Base-by-base conservation (phyloP, 2,113 vertebrate species). In the Dromaius novaehollandiae region DNA sequence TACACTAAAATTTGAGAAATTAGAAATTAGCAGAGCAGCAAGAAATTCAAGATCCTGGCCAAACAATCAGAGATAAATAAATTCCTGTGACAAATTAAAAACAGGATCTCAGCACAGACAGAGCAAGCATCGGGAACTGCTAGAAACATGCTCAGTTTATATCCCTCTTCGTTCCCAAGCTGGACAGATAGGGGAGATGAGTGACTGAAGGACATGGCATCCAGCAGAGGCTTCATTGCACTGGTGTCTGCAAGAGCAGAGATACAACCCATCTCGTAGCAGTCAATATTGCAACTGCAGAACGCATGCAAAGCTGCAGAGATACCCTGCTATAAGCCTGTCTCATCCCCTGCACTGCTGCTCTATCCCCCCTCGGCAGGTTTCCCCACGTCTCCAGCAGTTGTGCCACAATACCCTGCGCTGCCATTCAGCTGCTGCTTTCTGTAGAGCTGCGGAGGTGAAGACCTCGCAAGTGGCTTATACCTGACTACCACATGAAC, bases 301-400 rank as follows among this genome's bases (percentile, higher is more conserved):
- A 60, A 46, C 0, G 0, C 2, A 38, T 2, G 22, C 40, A 76
- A 53, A 86, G 42, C 51, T 69, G 66, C 22, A 50, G 46, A 71
- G 9, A 13, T 3, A n/a, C 4, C 5, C 5, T 12, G 38, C 8
- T 60, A 17, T 4, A 15, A 13, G 38, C 48, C 30, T 28, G 16
- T 15, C 42, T 7, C 50, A 25, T 13, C 13, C n/a, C 50, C 61
- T 6, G 1, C 0, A 4, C 18, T 16, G n/a, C 58, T 90, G 58
- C 34, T 78, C 17, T 2, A 13, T 14, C 40, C 40, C 48, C 44
- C n/a, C 34, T 3, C 1, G 46, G 25, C 7, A 38, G 42, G 46
- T 21, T 68, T 79, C 16, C 28, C 30, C 15, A 50, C 70, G 28
- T 34, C n/a, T 18, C 28, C 11, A 9, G 40, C 36, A 69, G 36